A percentile compares a stretch with the other conserved stretches of the same genome.
Evolutionary conservation across 2,888 invertebrate species (phyloP).

Genomic region (Andricus quercusramuli): DNA sequence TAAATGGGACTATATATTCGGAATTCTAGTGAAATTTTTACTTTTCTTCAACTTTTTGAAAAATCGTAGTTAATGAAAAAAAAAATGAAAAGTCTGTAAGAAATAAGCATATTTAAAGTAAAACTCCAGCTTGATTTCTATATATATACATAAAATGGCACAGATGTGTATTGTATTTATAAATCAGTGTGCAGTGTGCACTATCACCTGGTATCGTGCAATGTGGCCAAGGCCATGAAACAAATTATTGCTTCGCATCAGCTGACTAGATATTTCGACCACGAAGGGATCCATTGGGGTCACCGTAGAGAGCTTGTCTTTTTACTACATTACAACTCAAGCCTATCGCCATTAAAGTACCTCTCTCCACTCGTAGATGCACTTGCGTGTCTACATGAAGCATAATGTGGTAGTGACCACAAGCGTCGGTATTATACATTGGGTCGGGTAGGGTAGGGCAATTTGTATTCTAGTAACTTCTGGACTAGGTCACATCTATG

Average conservation of each 20-base stretch:
- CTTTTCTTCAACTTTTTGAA: too few species aligned
- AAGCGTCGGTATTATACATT: conserved; percentile 39
- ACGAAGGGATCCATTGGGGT: conserved; percentile 40
- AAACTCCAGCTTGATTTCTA: background rate
- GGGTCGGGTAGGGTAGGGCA: conserved; percentile 61
- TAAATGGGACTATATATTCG: too few species aligned
- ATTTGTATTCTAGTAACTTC: conserved; percentile 76
- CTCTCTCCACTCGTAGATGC: conserved; percentile 12
- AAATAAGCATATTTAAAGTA: background rate
- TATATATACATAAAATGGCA: background rate
- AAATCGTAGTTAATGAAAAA: too few species aligned
- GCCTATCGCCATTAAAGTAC: conserved; percentile 27
- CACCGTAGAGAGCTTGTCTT: conserved; percentile 23
- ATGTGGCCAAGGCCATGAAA: conserved; percentile 38
- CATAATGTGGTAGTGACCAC: conserved; percentile 21
- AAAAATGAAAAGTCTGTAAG: background rate
- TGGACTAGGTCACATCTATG: conserved; percentile 75
- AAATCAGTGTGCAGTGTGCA: conserved; percentile 7
- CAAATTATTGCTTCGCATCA: conserved; percentile 38
- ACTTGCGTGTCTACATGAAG: conserved; percentile 14
- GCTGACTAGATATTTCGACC: conserved; percentile 35
- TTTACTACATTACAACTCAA: conserved; percentile 20
- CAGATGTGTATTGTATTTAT: background rate
- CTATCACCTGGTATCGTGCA: conserved; percentile 17
- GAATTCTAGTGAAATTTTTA: too few species aligned